Evolutionary conservation across 2,888 invertebrate genomes (phyloP).

Genomic region (Spilosoma lubricipeda): DNA sequence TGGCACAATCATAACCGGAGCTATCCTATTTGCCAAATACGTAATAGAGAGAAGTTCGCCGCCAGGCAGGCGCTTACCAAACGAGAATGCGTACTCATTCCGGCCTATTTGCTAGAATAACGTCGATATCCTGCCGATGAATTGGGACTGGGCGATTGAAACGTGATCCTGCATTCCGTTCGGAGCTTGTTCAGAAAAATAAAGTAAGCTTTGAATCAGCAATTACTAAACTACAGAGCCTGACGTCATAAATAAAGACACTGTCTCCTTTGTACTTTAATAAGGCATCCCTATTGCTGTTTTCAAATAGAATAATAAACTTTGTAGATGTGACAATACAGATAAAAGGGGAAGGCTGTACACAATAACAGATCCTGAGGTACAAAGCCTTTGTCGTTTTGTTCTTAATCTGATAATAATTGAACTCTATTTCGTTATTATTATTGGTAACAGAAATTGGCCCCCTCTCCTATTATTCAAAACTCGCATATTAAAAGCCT

Average conservation of each 20-base stretch:
- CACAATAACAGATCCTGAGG: constrained; percentile 53
- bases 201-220: constrained; percentile 40
- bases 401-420: constrained; percentile 67
- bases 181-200: constrained; percentile 58
- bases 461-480: constrained; percentile 39
- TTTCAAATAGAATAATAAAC: constrained; percentile 49
- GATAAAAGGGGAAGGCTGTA: constrained; percentile 50
- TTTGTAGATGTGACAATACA: constrained; percentile 51
- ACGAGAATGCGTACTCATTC: constrained; percentile 68
- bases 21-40: constrained; percentile 73
- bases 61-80: constrained; percentile 72
- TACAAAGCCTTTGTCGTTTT: constrained; percentile 58
- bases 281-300: constrained; percentile 37
- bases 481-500: constrained; percentile 49
- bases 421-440: constrained; percentile 66
- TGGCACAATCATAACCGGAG: constrained; percentile 68
- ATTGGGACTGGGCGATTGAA: constrained; percentile 61
- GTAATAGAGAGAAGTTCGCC: constrained; percentile 73
- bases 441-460: constrained; percentile 58
- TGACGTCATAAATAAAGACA: constrained; percentile 32
- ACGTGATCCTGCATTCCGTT: constrained; percentile 75
- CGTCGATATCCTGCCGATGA: constrained; percentile 69
- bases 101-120: constrained; percentile 70
- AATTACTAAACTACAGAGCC: constrained; percentile 39
- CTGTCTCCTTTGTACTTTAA: constrained; percentile 42